phyloP scores from a whole-genome alignment of 2,888 invertebrate species.

The Philopedon plagiatum region DNA sequence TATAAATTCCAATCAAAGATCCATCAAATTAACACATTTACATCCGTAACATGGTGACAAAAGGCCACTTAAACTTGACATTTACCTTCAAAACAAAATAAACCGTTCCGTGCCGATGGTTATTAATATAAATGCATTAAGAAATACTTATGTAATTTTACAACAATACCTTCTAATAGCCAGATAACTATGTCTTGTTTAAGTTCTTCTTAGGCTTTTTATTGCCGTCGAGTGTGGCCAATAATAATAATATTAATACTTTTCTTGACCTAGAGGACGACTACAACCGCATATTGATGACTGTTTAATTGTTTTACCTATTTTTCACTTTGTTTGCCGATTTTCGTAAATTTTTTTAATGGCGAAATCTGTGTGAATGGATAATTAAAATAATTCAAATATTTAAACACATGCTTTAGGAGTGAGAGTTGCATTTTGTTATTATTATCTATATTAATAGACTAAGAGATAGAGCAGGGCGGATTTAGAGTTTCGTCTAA shows the following conservation, averaged over 20 bases:
- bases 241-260: too few species aligned
- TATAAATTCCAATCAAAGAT: neutral
- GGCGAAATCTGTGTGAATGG: neutral
- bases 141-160: neutral
- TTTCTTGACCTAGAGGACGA: slow-evolving; percentile 4
- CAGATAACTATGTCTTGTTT: neutral
- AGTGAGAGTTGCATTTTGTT: too few species aligned
- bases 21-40: neutral
- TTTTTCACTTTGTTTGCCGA: neutral
- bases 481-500: too few species aligned
- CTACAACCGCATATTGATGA: neutral
- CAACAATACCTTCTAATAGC: neutral
- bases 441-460: too few species aligned
- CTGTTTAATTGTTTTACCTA: neutral
- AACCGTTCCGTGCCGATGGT: neutral
- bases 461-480: too few species aligned
- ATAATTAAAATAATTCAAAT: neutral
- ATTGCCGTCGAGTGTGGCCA: slow-evolving; percentile 4
- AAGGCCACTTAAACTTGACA: slow-evolving; percentile 20
- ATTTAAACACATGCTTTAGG: neutral
- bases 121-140: neutral
- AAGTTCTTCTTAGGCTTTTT: neutral
- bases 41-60: neutral
- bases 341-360: neutral
- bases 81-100: slow-evolving; percentile 29